These are phyloP conservation scores for Synanthedon vespiformis DNA, from an alignment of 2,888 invertebrate species.

Conservation along the genomic window DNA sequence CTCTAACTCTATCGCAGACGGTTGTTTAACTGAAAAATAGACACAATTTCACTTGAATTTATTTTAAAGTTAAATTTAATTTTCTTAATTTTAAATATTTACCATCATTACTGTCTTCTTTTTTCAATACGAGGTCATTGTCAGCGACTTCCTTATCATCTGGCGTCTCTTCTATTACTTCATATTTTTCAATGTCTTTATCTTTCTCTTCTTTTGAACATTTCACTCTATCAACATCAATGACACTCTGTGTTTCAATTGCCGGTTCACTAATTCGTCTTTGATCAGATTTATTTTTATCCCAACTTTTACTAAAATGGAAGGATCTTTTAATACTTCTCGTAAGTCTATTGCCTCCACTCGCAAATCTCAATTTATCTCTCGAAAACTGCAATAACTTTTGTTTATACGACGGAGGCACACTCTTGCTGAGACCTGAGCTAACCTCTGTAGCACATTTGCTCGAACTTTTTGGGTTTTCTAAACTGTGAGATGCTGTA, in stretches of 20 bases:
- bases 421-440: conserved; percentile 60
- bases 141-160: conserved; percentile 55
- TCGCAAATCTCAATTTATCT: conserved; percentile 59
- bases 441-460: conserved; percentile 55
- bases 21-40: conserved; percentile 48
- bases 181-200: conserved; percentile 53
- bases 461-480: conserved; percentile 54
- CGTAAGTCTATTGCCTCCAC: conserved; percentile 56
- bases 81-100: conserved; percentile 3
- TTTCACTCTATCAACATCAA: conserved; percentile 32
- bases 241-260: conserved; percentile 37
- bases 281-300: conserved; percentile 54
- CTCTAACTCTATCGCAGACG: conserved; percentile 82
- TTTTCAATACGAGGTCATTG: conserved; percentile 40
- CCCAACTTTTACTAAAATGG: conserved; percentile 58
- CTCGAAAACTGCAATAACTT: conserved; percentile 61
- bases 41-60: neutral
- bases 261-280: conserved; percentile 59
- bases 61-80: neutral
- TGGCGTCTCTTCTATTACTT: conserved; percentile 50
- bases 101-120: conserved; percentile 48
- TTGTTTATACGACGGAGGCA: conserved; percentile 64
- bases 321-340: conserved; percentile 64
- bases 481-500: conserved; percentile 58
- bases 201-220: conserved; percentile 56